These are phyloP conservation scores for Neotoma lepida DNA, from an alignment of 2,113 vertebrate species.

Conservation along the genomic window DNA sequence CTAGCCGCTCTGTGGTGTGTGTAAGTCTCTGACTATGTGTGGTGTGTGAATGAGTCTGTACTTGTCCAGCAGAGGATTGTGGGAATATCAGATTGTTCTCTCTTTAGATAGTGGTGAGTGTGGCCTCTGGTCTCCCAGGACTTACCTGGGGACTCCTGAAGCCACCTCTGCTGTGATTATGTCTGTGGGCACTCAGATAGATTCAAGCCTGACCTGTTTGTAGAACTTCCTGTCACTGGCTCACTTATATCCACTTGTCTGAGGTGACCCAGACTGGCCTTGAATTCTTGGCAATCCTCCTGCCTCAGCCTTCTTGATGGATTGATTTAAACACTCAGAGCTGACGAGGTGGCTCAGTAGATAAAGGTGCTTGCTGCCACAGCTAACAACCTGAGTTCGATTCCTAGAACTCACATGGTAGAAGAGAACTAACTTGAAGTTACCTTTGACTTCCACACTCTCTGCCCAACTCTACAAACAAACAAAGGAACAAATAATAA, in stretches of 20 bases:
- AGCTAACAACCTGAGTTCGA: too few species aligned
- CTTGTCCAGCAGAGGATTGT: neutral
- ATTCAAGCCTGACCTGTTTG: slow-evolving; percentile 66
- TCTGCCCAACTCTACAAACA: neutral
- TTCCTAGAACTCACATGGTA: neutral
- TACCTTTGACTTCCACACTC: neutral
- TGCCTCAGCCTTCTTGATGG: slow-evolving; percentile 25
- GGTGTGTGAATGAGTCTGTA: neutral
- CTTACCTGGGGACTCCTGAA: neutral
- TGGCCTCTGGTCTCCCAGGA: neutral
- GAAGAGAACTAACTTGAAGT: neutral
- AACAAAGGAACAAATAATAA: neutral
- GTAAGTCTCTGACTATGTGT: neutral
- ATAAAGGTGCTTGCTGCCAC: neutral
- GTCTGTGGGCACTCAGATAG: slow-evolving; percentile 47
- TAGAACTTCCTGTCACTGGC: slow-evolving; percentile 73
- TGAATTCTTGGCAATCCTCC: neutral
- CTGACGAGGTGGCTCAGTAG: neutral
- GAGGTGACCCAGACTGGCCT: neutral
- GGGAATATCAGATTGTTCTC: rapidly evolving
- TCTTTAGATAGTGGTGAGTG: neutral
- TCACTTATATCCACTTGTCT: slow-evolving; percentile 74
- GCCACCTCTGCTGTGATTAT: neutral
- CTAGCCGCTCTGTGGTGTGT: neutral
- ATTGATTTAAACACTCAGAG: slow-evolving; percentile 76